Evolutionary conservation across 1,140 invertebrate genomes (phyloP), one percentile per base, ranked within the genome.

Genomic region (Drosophila melanica): DNA sequence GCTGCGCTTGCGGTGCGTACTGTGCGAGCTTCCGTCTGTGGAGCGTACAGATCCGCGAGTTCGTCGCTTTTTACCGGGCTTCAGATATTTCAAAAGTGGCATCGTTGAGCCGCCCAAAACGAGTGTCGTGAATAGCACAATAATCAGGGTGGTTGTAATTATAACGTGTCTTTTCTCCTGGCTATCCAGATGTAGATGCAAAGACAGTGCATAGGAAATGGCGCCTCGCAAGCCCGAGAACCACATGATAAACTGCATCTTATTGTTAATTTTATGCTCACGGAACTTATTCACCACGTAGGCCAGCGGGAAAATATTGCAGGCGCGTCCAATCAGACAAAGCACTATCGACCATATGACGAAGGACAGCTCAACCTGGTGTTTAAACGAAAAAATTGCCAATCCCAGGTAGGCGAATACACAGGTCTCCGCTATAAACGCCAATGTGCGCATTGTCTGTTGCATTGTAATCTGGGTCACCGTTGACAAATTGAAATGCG

Each of bases 201-300:
- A 94, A 9, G 98, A 98, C 0, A 99, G 93, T 4, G 98, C 98
- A 93, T 99, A 99, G 0, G 98, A 98, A 92, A 99, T 99, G 12
- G 98, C 99, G 37, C 99, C 99, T 45, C 98, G 94, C 67, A 99
- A 93, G 48, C 98, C 98, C 92, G 98, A 99, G 90, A 99, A 99
- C 98, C 98, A 99, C 98, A 99, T 99, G 48, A 99, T 99, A 87
- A 99, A 99, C 95, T 99, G 98, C 97, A 99, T 99, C 93, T 98
- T 98, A 86, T 96, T 96, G 0, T 98, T 99, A 50, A 99, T 99
- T 92, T 98, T 98, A 93, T 99, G 98, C 91, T 99, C 97, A 30
- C 98, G 94, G 92, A 99, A 99, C 92, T 96, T 96, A 92, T 99
- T 99, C 7, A 98, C 96, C 8, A 99, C 93, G 79, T 97, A 94